Evolutionary conservation across 2,797 vertebrate genomes (phyloP), one percentile per base, ranked within the genome.

Genomic region (Nothura maculosa): DNA sequence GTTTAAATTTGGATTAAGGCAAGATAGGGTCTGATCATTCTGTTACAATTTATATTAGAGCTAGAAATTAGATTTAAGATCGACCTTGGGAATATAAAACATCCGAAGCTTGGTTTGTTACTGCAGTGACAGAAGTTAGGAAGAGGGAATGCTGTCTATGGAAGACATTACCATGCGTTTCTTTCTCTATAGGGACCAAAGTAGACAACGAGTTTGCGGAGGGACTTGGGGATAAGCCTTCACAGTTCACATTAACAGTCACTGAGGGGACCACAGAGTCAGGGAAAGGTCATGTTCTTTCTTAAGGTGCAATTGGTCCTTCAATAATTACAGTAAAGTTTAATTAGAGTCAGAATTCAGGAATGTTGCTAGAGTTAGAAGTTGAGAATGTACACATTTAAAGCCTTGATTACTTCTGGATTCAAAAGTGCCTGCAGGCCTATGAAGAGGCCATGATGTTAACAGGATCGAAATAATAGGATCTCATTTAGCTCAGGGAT

Each of bases 391-490:
- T 63, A 92, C 48, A 80, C 38, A 85, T 82, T 92, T 79, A 94
- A 76, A 92, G 45, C 22, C 4, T 0, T 80, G 94, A 95, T 93
- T 96, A 78, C 76, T 92, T 85, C 79, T 90, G 66, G 81, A 92
- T 92, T 96, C 87, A 92, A 50, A 91, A 94, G 36, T 90, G 64
- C 89, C 87, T 87, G 58, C 48, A 89, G 90, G 94, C 64, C 75
- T 93, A 85, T 73, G 66, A 93, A 92, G 81, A 95, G 87, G 87
- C 61, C 92, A 81, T 20, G 32, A 68, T 92, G 87, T 93, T 96
- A 96, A 96, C 92, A 90, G 84, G 90, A 93, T 91, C 2, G 5
- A 92, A 96, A 96, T 96, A 96, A 96, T 93, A 89, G 79, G 92
- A 90, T 94, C 89, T 93, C 34, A 81, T 92, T 95, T 92, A 87